phyloP scores from a whole-genome alignment of 1,140 invertebrate genomes.

The Scaptomyza pallida region DNA sequence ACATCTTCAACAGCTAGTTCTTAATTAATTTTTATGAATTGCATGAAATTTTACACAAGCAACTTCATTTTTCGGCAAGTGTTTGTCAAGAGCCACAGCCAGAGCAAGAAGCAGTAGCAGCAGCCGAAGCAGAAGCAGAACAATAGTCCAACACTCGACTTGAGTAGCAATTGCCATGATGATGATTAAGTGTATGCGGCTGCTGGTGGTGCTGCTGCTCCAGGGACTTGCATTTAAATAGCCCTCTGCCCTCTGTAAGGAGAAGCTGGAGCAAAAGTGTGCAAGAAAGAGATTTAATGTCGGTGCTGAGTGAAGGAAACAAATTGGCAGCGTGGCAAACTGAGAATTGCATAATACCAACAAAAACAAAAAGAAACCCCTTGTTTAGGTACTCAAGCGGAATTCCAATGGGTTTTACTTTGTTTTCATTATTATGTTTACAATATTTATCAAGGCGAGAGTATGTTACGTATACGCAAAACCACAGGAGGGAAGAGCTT shows the following conservation, averaged over 20 bases:
- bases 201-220: not conserved
- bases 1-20: constrained; percentile 45
- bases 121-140: not conserved
- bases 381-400: not conserved
- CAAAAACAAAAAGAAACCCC: too few relatives aligned
- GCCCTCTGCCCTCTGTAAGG: not conserved
- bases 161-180: constrained; percentile 21
- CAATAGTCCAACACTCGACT: constrained; percentile 9
- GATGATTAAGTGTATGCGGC: constrained; percentile 11
- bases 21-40: constrained; percentile 83
- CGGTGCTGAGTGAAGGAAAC: not conserved
- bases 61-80: constrained; percentile 60
- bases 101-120: not conserved
- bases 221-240: constrained; percentile 26
- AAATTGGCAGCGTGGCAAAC: constrained; percentile 6
- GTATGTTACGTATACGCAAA: not conserved
- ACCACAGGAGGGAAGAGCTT: not conserved
- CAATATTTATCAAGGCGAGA: not conserved
- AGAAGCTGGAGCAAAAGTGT: too few relatives aligned
- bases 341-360: constrained; percentile 5
- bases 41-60: constrained; percentile 60
- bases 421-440: not conserved
- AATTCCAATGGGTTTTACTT: not conserved
- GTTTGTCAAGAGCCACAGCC: constrained; percentile 32
- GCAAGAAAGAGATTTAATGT: not conserved